phyloP scores from a whole-genome alignment of 2,888 invertebrate genomes.

The Diarsia mendica region DNA sequence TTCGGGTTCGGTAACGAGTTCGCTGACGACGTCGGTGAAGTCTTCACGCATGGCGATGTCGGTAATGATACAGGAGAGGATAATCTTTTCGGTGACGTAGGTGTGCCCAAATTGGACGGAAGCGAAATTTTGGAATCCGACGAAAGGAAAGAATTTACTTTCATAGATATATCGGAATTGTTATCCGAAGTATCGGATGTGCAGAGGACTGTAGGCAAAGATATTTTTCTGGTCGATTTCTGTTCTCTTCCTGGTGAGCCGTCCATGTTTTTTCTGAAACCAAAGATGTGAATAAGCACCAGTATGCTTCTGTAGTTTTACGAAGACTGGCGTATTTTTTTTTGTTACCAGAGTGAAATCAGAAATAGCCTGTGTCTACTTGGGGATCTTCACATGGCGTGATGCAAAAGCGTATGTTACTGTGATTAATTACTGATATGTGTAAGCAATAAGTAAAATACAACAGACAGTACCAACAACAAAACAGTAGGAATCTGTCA shows the following conservation, averaged over 20 bases:
- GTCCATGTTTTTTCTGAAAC: constrained; percentile 82
- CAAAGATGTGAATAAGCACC: constrained; percentile 54
- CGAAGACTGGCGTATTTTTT: neutral
- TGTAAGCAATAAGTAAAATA: constrained; percentile 23
- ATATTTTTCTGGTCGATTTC: constrained; percentile 74
- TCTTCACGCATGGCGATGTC: constrained; percentile 80
- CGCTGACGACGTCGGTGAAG: constrained; percentile 73
- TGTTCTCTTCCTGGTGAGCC: constrained; percentile 75
- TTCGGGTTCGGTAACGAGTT: constrained; percentile 75
- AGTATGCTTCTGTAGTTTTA: neutral
- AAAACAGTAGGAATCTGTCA: constrained; percentile 17
- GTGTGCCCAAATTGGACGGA: constrained; percentile 83
- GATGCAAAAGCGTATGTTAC: constrained; percentile 26
- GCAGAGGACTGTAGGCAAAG: constrained; percentile 84
- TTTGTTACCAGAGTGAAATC: constrained; percentile 1
- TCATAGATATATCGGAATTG: constrained; percentile 69
- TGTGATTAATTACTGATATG: constrained; percentile 28
- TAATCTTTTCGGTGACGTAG: constrained; percentile 82
- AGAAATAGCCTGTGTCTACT: constrained; percentile 12
- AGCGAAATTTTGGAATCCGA: constrained; percentile 85
- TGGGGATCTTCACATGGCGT: constrained; percentile 13
- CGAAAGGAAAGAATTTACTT: constrained; percentile 74
- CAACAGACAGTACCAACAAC: constrained; percentile 20
- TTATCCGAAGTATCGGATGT: constrained; percentile 75
- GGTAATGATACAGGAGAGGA: constrained; percentile 85